Base-by-base conservation (phyloP, 2,797 vertebrate species). In the Muscicapa comitata region DNA sequence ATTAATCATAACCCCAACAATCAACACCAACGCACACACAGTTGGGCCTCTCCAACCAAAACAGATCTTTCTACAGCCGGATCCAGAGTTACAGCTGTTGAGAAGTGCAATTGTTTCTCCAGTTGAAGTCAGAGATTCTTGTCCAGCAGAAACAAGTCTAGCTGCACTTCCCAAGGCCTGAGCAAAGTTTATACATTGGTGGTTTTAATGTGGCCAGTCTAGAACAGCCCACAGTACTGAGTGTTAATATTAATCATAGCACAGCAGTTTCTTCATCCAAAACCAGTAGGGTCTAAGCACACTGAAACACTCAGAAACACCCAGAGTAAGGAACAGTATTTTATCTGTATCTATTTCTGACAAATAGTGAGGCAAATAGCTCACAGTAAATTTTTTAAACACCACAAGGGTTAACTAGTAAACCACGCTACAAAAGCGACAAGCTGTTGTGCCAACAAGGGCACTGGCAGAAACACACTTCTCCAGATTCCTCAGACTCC, bases 31-130 rank as follows among this genome's bases (percentile, higher is more conserved):
- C 0, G 0, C 48, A 43, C 16, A 77, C 48, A 33, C 58, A 50
- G 42, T 33, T 82, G 62, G 87, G 65, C 53, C 35, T 54, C 85
- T 91, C 85, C 82, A 93, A 76, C 53, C 70, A 63, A 94, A 94
- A 94, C 7, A 96, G 48, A 70, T 70, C 47, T 73, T 65, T 63
- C 82, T 88, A 47, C 55, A 81, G 62, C 26, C 0, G 0, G 43
- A 90, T 57, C 33, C 76, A 72, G 47, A 83, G 43, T 40, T 50
- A 80, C 0, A 66, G 40, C 23, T 79, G 28, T 55, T 59, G 21
- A 78, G 54, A 90, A 81, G 55, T 7, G 11, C 47, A 43, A 66
- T n/a, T 88, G 55, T 79, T 94, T 67, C 76, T 86, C 54, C 43
- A 76, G 51, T 0, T 68, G 78, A 88, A 79, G 47, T 43, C n/a